phyloP scores from a whole-genome alignment of 1,140 invertebrate species.

The Meloidogyne chitwoodi region DNA sequence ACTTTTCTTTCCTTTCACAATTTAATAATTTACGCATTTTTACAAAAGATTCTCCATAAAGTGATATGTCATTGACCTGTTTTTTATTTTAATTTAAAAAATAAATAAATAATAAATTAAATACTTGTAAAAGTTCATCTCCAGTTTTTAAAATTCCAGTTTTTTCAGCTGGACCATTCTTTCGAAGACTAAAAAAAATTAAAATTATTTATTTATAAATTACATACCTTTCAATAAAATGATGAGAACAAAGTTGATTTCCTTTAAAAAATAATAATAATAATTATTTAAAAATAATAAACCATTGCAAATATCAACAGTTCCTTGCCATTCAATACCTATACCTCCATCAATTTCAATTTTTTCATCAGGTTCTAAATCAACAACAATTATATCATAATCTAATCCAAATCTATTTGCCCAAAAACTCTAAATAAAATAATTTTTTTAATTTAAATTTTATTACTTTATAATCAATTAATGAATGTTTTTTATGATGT shows the following conservation, averaged over 20 bases:
- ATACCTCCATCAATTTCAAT: slow-evolving; percentile 72
- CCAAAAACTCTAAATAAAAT: slow-evolving; percentile 49
- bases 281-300: not conserved
- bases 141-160: slow-evolving; percentile 76
- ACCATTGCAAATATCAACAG: slow-evolving; percentile 86
- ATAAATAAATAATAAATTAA: not conserved
- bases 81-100: not conserved
- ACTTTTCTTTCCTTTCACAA: slow-evolving; percentile 26
- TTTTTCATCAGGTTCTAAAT: slow-evolving; percentile 47
- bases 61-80: slow-evolving; percentile 84
- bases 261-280: slow-evolving; percentile 63
- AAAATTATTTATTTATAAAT: too few species aligned
- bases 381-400: slow-evolving; percentile 49
- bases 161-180: slow-evolving; percentile 85
- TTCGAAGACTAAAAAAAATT: slow-evolving; percentile 68
- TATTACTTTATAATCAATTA: slow-evolving; percentile 15
- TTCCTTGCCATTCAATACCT: slow-evolving; percentile 91
- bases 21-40: slow-evolving; percentile 51
- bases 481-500: slow-evolving; percentile 20
- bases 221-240: slow-evolving; percentile 74
- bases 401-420: slow-evolving; percentile 44
- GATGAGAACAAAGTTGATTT: slow-evolving; percentile 68
- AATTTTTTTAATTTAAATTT: not conserved
- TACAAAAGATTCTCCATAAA: slow-evolving; percentile 72
- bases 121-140: slow-evolving; percentile 79